phyloP scores from a whole-genome alignment of 2,113 vertebrate genomes.

The Regulus satrapa region DNA sequence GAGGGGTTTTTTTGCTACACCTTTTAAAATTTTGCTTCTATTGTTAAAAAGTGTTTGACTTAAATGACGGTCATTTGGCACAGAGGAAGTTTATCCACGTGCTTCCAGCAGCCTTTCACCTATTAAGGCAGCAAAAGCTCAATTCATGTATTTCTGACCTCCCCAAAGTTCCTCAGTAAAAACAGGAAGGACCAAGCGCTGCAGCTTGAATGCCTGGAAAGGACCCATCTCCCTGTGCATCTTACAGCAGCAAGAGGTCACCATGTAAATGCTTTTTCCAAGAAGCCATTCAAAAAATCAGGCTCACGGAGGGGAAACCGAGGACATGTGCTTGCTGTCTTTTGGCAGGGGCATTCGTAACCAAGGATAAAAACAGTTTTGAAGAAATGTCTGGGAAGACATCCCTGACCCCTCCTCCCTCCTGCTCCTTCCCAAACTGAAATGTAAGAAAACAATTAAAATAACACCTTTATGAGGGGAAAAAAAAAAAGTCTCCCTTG shows the following conservation, averaged over 20 bases:
- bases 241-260: neutral
- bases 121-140: neutral
- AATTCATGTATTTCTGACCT: neutral
- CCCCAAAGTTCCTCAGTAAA: neutral
- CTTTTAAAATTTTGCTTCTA: neutral
- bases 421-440: neutral
- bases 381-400: neutral
- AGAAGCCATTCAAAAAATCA: neutral
- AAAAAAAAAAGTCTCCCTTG: neutral
- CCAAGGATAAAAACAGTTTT: neutral
- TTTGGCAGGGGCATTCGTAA: neutral
- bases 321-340: fast-evolving
- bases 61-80: neutral
- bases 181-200: neutral
- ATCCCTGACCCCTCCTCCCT: neutral
- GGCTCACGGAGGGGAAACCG: fast-evolving
- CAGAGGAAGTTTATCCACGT: neutral
- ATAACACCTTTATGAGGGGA: neutral
- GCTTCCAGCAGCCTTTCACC: slow-evolving; percentile 21
- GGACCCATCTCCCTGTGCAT: neutral
- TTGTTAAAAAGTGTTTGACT: neutral
- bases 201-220: neutral
- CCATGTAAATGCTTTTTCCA: neutral
- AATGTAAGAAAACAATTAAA: neutral
- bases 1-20: neutral